phyloP scores from a whole-genome alignment of 2,888 invertebrate species.

The Maniola hyperantus region DNA sequence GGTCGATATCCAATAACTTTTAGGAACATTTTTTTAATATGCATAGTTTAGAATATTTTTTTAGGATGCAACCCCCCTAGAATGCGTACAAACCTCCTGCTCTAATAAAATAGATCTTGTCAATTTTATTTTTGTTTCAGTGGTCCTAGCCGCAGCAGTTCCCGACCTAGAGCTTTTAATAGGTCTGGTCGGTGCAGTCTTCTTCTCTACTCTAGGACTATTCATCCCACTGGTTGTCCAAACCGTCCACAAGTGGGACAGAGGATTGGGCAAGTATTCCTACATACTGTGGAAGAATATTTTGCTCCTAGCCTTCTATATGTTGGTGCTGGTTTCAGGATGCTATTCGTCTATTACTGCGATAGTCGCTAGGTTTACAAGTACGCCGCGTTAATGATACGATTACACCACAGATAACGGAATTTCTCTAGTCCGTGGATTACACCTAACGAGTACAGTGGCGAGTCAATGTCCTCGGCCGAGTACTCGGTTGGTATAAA shows the following conservation, averaged over 20 bases:
- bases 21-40: no score
- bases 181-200: conserved; percentile 92
- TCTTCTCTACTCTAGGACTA: conserved; percentile 88
- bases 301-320: conserved; percentile 60
- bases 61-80: no score
- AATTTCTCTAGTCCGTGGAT: no score
- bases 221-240: conserved; percentile 89
- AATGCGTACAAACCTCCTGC: no score
- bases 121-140: conserved; percentile 72
- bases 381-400: not conserved
- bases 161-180: conserved; percentile 94
- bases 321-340: conserved; percentile 63
- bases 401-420: no score
- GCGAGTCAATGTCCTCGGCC: no score
- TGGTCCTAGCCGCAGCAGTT: conserved; percentile 88
- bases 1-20: no score
- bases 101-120: no score
- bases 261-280: conserved; percentile 83
- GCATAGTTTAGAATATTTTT: no score
- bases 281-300: conserved; percentile 87
- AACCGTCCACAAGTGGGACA: conserved; percentile 87
- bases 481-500: no score
- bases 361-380: conserved; percentile 47
- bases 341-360: conserved; percentile 61
- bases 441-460: no score